Conservation (phyloP, 2,888 invertebrate genomes). For the Rotaria sp. region DNA sequence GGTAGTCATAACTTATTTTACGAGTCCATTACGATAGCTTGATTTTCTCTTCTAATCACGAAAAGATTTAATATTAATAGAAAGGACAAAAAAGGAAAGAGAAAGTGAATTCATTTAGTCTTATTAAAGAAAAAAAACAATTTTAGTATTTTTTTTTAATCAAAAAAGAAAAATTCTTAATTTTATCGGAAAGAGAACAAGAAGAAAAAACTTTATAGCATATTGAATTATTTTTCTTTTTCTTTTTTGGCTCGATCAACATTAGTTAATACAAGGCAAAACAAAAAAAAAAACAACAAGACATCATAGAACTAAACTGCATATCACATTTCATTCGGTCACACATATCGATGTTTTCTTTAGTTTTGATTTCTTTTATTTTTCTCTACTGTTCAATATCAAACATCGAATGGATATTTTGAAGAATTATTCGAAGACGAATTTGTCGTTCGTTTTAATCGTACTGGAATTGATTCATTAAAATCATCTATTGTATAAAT, state of each 20-base stretch:
- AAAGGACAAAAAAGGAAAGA: too few species aligned
- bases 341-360: background rate
- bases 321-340: background rate
- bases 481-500: slow-evolving; percentile 35
- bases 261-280: background rate
- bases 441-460: background rate
- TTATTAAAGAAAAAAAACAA: background rate
- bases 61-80: too few species aligned
- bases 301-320: background rate
- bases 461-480: background rate
- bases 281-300: too few species aligned
- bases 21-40: background rate
- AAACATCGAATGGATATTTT: background rate
- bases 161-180: too few species aligned
- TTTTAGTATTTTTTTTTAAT: too few species aligned
- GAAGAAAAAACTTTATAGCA: too few species aligned
- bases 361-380: background rate
- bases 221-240: too few species aligned
- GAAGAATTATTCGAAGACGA: background rate
- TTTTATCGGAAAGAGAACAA: background rate
- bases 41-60: too few species aligned
- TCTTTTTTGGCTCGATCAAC: background rate
- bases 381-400: background rate
- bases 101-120: background rate
- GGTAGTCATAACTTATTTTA: background rate